Evolutionary conservation across 2,888 invertebrate genomes (phyloP).

Genomic region (Selenia dentaria): DNA sequence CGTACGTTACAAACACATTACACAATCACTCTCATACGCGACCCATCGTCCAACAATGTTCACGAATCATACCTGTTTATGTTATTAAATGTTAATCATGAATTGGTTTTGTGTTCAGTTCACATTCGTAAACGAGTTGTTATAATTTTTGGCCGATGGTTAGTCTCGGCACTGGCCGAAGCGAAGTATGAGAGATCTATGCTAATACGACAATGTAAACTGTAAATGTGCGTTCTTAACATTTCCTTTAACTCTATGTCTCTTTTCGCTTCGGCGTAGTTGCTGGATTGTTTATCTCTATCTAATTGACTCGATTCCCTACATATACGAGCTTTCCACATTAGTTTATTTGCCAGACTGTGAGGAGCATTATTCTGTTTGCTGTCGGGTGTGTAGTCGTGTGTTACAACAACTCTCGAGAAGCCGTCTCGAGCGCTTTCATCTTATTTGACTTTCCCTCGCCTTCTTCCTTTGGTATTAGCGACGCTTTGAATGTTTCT

Average conservation of each 20-base stretch:
- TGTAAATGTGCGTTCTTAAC: no score
- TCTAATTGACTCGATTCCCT: neutral
- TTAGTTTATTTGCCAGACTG: conserved; percentile 17
- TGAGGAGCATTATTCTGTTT: conserved; percentile 41
- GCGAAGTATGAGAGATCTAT: neutral
- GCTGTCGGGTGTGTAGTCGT: conserved; percentile 43
- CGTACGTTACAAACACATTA: conserved; percentile 72
- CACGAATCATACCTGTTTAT: conserved; percentile 23
- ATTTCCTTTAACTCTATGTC: neutral
- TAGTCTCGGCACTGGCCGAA: neutral
- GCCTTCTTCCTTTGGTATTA: conserved; percentile 34
- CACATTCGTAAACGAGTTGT: conserved; percentile 8
- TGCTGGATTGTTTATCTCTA: neutral
- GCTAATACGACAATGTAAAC: neutral
- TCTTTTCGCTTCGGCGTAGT: conserved; percentile 1
- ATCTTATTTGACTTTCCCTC: conserved; percentile 37
- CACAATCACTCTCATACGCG: conserved; percentile 41
- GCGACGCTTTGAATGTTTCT: no score
- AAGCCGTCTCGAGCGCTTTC: conserved; percentile 34
- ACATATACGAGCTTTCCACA: neutral
- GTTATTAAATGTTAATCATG: conserved; percentile 21
- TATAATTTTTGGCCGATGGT: neutral
- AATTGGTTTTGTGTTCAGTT: conserved; percentile 28
- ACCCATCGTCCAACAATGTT: conserved; percentile 61
- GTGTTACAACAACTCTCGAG: conserved; percentile 39